Percentiles rank a stretch among this genome's conserved stretches.
phyloP scores from a whole-genome alignment of 1,140 invertebrate species.

The Drosophila nigromelanica region DNA sequence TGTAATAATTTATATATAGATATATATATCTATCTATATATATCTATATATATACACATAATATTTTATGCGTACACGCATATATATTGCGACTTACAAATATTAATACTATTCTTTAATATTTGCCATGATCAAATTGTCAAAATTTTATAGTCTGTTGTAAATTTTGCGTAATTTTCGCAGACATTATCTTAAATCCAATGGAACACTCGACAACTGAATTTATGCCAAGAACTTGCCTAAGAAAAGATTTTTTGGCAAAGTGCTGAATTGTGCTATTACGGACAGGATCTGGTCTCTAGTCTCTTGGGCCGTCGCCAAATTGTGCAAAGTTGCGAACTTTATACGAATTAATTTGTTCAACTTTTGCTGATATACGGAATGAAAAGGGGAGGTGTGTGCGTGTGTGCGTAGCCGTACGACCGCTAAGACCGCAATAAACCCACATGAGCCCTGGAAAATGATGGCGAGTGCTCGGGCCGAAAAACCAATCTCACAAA shows the following conservation, averaged over 20 bases:
- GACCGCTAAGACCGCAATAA: conserved; percentile 78
- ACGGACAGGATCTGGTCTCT: conserved; percentile 3
- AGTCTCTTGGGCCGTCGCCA: conserved; percentile 49
- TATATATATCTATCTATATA: no score
- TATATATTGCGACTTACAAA: no score
- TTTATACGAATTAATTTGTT: conserved; percentile 74
- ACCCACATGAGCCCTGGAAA: conserved; percentile 70
- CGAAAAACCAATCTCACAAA: conserved; percentile 76
- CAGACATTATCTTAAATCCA: conserved; percentile 13
- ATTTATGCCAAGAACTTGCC: conserved; percentile 54
- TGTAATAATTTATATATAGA: no score
- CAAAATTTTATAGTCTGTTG: no score
- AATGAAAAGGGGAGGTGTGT: conserved; percentile 21
- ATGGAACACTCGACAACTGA: conserved; percentile 29
- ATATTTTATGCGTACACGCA: no score
- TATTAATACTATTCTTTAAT: no score
- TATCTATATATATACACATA: no score
- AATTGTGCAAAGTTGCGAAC: conserved; percentile 73
- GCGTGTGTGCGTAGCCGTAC: conserved; percentile 12
- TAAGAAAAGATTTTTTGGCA: conserved; percentile 49
- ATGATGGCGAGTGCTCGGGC: conserved; percentile 37
- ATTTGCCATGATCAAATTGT: no score
- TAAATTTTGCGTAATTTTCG: conserved; percentile 7
- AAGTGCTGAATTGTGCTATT: conserved; percentile 38
- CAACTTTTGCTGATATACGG: conserved; percentile 63